Evolutionary conservation across 2,113 vertebrate genomes (phyloP), one percentile per base, ranked within the genome.

Genomic region (Hipposideros armiger): DNA sequence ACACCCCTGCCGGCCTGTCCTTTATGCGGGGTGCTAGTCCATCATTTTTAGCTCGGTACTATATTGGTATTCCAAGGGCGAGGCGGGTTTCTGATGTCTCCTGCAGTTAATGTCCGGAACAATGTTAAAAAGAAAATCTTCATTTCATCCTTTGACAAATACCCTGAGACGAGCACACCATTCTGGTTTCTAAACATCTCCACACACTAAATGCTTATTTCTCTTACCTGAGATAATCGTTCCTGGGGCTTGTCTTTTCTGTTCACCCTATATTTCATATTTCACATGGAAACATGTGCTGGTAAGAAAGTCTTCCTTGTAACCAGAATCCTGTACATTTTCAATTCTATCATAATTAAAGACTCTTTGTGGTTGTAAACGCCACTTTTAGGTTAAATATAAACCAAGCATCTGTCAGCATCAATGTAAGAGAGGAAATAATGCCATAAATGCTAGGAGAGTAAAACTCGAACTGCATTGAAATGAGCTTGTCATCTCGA

Each of bases 331-430:
- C 42, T 96, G 81, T 66, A 92, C 91, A 87, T 97, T 95, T 97
- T 97, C 96, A 97, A 50, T 72, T 70, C 94, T 94, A 62, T 85
- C 93, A 94, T 96, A 94, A 97, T 97, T 97, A 97, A 98, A 96
- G 86, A 87, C 42, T 62, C 52, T 98, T 97, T 97, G 56, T 5
- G 11, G 42, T 85, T 97, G 81, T 95, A 98, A 94, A 94, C 97
- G n/a, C 93, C 96, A 97, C 76, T 83, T 93, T 86, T 98, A 84
- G 60, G 54, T 98, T 97, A 98, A 98, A 98, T 97, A 95, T 66
- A 90, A 98, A 95, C 91, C 89, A 82, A 93, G 67, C 91, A 91
- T 88, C 96, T 96, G 85, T 97, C 96, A 97, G 70, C 74, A 62
- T 97, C 67, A 81, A 69, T 85, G 88, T 95, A 96, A 94, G 95